Conservation (phyloP, 1,140 invertebrate genomes). For the Anastrepha obliqua region DNA sequence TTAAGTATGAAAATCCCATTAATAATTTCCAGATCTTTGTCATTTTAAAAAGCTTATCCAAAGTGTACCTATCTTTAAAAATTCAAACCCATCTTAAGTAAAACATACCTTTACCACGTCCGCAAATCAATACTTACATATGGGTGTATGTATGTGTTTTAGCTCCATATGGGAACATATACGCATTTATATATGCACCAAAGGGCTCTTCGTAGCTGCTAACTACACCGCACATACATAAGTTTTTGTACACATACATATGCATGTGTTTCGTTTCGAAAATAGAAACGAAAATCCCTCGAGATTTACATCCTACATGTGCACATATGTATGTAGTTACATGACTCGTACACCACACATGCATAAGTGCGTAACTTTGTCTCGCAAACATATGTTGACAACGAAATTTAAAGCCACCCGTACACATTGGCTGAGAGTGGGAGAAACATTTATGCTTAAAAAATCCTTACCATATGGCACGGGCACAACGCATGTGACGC, state of each 20-base stretch:
- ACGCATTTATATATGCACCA: background rate
- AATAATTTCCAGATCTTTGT: too few species aligned
- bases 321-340: background rate
- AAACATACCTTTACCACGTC: too few species aligned
- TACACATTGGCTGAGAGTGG: background rate
- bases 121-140: too few species aligned
- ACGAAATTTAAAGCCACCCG: constrained; percentile 30
- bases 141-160: too few species aligned
- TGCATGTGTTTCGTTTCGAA: constrained; percentile 4
- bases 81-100: too few species aligned
- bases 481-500: background rate
- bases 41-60: background rate
- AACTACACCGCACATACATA: background rate
- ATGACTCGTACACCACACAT: background rate
- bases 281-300: constrained; percentile 7
- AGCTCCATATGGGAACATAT: too few species aligned
- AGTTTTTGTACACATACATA: background rate
- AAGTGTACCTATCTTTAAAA: too few species aligned
- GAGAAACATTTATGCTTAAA: background rate
- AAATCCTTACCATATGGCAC: constrained; percentile 44
- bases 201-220: background rate
- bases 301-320: constrained; percentile 21
- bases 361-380: background rate
- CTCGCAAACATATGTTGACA: constrained; percentile 16
- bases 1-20: too few species aligned